Evolutionary conservation across 1,140 invertebrate species (phyloP), one percentile per base, ranked within the genome.

Genomic region (Steinernema feltiae): DNA sequence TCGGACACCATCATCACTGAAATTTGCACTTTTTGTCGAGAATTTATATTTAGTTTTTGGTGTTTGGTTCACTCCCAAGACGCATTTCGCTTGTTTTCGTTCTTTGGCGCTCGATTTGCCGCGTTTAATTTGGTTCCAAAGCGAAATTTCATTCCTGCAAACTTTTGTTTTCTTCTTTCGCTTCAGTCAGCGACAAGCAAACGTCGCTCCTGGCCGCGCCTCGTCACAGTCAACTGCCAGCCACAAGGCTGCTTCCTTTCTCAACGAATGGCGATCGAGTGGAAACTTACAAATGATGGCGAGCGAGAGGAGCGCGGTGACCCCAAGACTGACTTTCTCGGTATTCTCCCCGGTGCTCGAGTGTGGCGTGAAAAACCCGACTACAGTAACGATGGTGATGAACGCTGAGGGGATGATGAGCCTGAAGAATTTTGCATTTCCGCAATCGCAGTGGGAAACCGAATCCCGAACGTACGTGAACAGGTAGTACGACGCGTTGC

Each of bases 281-380:
- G 35, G 35, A 78, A 72, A 79, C 78, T 78, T 63, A 79, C 75
- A 74, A 74, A 81, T 83, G 63, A 83, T 83, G 30, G 80, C 80
- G 18, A 83, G 32, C 15, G 79, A 77, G 15, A 82, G 79, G 32
- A 82, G 70, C 1, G 80, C 79, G 35, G 77, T 81, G 1, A 75
- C 79, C 27, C 78, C 76, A 15, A 80, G 72, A 24, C 30, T 73
- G 30, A 85, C 84, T 73, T 86, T 85, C 48, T 85, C 83, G 7
- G 83, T 82, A 48, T 85, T 85, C 48, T 85, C 83, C 48, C 83
- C 83, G 18, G 84, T 84, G 15, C 81, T 80, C 0, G 81, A 81
- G 70, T 85, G 83, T 3, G 83, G 84, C 1, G 83, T 86, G 70
- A 85, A 85, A 30, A 82, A 85, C 3, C 83, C 83, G 74, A 85